These are phyloP conservation scores for Eupsilia transversa DNA, from an alignment of 2,888 invertebrate genomes.

Conservation along the genomic window DNA sequence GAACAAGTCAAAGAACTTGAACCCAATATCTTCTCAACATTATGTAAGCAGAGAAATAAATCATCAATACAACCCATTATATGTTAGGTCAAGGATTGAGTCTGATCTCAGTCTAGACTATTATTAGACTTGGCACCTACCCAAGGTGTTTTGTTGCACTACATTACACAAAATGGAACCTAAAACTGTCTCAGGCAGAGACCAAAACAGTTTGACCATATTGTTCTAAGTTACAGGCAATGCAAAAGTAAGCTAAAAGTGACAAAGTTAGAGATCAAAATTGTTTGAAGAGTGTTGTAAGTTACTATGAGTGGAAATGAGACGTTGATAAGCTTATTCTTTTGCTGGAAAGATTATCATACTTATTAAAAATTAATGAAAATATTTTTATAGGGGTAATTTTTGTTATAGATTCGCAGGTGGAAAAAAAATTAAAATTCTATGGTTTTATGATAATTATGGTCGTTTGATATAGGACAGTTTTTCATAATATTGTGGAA, in stretches of 20 bases:
- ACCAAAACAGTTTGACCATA: slow-evolving; percentile 6
- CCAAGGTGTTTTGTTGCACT: slow-evolving; percentile 36
- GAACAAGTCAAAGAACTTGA: slow-evolving; percentile 21
- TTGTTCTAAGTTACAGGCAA: not conserved
- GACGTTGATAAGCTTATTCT: slow-evolving; percentile 1
- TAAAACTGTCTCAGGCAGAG: not conserved
- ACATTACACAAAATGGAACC: slow-evolving; percentile 1
- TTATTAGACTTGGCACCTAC: slow-evolving; percentile 46
- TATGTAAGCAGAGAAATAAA: slow-evolving; percentile 34
- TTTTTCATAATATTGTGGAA: not conserved
- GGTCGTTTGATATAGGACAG: not conserved
- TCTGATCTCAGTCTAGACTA: slow-evolving; percentile 59
- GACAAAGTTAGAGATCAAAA: not conserved
- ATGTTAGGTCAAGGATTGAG: slow-evolving; percentile 52
- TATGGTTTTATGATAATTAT: not conserved
- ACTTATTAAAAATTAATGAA: not conserved
- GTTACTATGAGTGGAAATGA: not conserved
- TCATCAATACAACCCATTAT: slow-evolving; percentile 22
- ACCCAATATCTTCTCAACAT: slow-evolving; percentile 3
- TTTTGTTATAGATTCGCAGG: not conserved
- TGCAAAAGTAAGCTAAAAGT: not conserved
- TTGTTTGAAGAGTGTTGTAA: not conserved
- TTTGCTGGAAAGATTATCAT: not conserved
- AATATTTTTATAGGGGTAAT: not conserved
- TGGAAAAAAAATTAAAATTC: not conserved